Conservation (phyloP, 2,888 invertebrate species). For the Anoncus sp. region DNA sequence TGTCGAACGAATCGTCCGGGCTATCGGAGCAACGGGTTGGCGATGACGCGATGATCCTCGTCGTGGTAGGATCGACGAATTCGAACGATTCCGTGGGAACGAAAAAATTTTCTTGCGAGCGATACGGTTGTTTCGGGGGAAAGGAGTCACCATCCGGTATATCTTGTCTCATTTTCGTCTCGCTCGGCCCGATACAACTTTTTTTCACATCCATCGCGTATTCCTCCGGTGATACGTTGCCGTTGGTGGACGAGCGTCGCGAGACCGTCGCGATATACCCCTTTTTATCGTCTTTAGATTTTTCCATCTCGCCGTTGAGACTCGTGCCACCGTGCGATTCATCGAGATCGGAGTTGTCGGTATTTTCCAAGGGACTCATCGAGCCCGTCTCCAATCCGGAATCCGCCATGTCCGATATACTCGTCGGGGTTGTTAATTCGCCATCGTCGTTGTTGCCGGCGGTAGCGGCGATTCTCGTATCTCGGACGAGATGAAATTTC, state of each 20-base stretch:
- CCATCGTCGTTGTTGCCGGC: background rate
- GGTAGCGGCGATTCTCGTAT: no score
- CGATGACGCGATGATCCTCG: constrained; percentile 47
- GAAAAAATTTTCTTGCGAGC: constrained; percentile 69
- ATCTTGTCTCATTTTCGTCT: no score
- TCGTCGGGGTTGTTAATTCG: constrained; percentile 63
- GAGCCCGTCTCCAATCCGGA: constrained; percentile 83
- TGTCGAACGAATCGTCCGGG: constrained; percentile 24
- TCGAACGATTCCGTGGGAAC: constrained; percentile 75
- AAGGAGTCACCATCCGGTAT: no score
- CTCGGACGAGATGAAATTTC: constrained; percentile 36
- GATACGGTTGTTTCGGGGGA: no score
- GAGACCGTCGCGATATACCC: background rate
- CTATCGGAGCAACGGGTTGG: background rate
- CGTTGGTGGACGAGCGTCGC: background rate
- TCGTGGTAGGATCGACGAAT: constrained; percentile 73
- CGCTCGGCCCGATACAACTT: constrained; percentile 39
- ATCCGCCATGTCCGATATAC: constrained; percentile 81
- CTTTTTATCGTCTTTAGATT: constrained; percentile 33
- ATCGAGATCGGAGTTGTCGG: constrained; percentile 80
- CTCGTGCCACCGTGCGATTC: constrained; percentile 74
- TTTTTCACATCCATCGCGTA: constrained; percentile 1
- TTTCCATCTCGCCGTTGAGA: constrained; percentile 60
- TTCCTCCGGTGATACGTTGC: background rate
- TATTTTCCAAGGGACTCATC: constrained; percentile 82